Evolutionary conservation across 2,113 vertebrate genomes (phyloP), one percentile per base, ranked within the genome.

Genomic region (Triplophysa siluroides): DNA sequence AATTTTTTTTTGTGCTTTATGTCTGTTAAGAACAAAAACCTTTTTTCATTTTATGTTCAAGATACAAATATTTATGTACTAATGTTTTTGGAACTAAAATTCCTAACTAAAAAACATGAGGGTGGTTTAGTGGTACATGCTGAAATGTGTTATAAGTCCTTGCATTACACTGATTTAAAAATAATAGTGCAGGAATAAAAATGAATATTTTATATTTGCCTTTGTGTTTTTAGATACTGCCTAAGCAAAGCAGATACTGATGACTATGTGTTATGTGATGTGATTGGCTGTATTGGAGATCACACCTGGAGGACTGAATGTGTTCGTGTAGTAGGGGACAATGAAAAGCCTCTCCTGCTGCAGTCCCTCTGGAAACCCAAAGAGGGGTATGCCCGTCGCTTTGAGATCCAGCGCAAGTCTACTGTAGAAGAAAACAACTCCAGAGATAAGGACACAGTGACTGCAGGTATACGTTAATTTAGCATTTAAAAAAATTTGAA

Each of bases 291-390:
- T 50, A 76, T 89, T 4, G 78, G 78, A 1, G 83, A 85, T 2
- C 87, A 73, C 33, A 88, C 87, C 56, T 94, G 93, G 93, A 90
- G 58, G 74, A 92, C 91, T 0, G 92, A 94, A 66, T 93, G 92
- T 7, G 90, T 94, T 58, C 77, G 93, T 26, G 89, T 93, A 0
- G 90, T 94, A n/a, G 90, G 92, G 5, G 91, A 94, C 87, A 88
- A 91, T 2, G 93, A 94, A 89, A 93, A 90, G 81, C 93, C 93
- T 7, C 92, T 94, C 79, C 89, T 93, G 76, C 85, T 94, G 41
- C 93, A 94, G 87, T 93, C 93, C 0, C 90, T 94, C 33, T 94
- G 93, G 93, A 94, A 94, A 88, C 93, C 93, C 52, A 91, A 88
- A 78, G 93, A 94, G 24, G 93, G 93, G 12, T 91, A 92, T 73